Percentiles rank a stretch among this genome's conserved stretches.
These are phyloP conservation scores for Acanthococcus lagerstroemiae DNA, from an alignment of 2,888 invertebrate species.

Conservation along the genomic window DNA sequence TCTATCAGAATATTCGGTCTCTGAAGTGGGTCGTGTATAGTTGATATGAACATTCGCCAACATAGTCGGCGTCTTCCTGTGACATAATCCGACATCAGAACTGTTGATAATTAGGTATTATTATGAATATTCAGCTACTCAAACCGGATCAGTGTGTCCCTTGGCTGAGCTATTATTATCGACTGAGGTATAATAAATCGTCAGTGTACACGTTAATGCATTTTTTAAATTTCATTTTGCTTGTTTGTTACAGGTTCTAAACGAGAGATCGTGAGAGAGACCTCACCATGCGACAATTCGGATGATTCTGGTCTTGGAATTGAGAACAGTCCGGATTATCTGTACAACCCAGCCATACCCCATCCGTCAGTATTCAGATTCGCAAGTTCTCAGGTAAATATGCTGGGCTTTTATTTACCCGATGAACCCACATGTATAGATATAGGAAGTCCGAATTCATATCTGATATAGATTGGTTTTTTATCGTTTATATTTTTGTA, in stretches of 20 bases:
- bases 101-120: too few species aligned
- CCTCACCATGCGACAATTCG: constrained; percentile 62
- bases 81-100: too few species aligned
- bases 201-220: neutral
- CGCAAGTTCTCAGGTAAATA: constrained; percentile 14
- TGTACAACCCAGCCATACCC: neutral
- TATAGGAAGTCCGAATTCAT: too few species aligned
- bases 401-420: too few species aligned
- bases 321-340: constrained; percentile 50
- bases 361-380: constrained; percentile 21
- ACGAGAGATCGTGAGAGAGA: constrained; percentile 19
- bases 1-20: too few species aligned
- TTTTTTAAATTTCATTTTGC: neutral
- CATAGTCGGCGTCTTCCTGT: too few species aligned
- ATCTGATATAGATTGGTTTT: too few species aligned
- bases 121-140: too few species aligned
- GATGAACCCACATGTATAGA: too few species aligned
- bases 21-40: too few species aligned
- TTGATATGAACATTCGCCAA: too few species aligned
- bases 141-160: neutral
- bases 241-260: constrained; percentile 12
- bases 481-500: too few species aligned
- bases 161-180: neutral
- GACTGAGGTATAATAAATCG: neutral
- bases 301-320: constrained; percentile 82